Percentiles rank a stretch among this genome's conserved stretches.
Conservation (phyloP, 2,113 vertebrate species). For the Hydropotes inermis region DNA sequence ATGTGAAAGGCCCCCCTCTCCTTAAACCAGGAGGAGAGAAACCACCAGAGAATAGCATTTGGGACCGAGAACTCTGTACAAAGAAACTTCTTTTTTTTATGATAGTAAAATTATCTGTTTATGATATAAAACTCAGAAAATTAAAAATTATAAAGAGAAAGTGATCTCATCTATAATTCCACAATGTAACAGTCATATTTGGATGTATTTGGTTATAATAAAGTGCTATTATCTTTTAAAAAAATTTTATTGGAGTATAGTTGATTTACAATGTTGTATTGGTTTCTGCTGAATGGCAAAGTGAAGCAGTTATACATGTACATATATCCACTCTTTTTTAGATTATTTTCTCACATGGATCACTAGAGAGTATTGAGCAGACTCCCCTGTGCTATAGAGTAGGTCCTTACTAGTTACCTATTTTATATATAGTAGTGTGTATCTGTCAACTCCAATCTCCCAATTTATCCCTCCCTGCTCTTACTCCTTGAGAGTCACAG, state of each 20-base stretch:
- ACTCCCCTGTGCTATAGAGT: neutral
- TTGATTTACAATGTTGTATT: neutral
- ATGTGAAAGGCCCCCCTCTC: neutral
- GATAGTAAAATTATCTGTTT: neutral
- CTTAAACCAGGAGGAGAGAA: neutral
- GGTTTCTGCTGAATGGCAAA: neutral
- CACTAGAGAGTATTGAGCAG: neutral
- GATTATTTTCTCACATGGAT: neutral
- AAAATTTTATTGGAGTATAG: neutral
- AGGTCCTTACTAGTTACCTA: neutral
- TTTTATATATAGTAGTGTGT: neutral
- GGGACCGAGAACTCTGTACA: neutral
- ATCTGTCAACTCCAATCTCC: neutral
- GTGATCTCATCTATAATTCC: neutral
- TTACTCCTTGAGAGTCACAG: neutral
- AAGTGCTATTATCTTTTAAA: accelerated
- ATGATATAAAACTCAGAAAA: neutral
- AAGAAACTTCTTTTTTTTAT: neutral
- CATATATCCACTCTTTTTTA: neutral
- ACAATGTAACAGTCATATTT: neutral
- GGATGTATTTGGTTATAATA: neutral
- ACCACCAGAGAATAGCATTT: neutral
- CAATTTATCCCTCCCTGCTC: neutral
- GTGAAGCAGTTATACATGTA: neutral
- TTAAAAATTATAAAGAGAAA: neutral